Percentiles rank a stretch among this genome's conserved stretches.
phyloP scores from a whole-genome alignment of 2,797 vertebrate genomes.

The Alauda arvensis region DNA sequence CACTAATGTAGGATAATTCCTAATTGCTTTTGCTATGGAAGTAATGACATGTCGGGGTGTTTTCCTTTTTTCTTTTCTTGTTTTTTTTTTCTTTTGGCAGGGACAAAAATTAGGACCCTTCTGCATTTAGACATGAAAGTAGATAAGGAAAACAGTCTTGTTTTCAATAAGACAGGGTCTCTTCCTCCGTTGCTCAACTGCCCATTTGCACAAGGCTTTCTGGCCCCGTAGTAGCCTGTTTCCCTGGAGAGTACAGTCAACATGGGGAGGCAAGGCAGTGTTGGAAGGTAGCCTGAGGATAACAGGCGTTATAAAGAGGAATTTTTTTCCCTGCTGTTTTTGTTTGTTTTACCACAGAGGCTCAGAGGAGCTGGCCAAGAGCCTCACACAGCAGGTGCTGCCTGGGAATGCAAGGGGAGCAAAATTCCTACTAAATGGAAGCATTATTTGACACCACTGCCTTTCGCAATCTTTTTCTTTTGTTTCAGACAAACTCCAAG shows the following conservation, averaged over 20 bases:
- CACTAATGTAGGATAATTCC: not conserved
- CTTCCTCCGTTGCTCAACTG: constrained; percentile 35
- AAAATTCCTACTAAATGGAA: constrained; percentile 71
- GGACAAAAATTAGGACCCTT: not conserved
- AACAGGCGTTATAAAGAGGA: constrained; percentile 71
- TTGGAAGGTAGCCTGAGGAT: constrained; percentile 71
- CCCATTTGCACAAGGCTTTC: constrained; percentile 52
- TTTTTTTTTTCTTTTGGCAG: not conserved
- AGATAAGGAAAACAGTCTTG: constrained; percentile 26
- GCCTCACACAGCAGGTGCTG: constrained; percentile 68
- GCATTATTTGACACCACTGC: constrained; percentile 68
- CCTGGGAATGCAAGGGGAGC: constrained; percentile 66
- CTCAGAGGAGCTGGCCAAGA: constrained; percentile 64
- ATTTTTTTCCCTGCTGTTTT: constrained; percentile 72
- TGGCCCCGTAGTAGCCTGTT: constrained; percentile 15
- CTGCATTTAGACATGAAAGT: not conserved
- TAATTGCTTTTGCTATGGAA: not conserved
- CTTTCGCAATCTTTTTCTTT: constrained; percentile 69
- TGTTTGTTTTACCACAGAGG: constrained; percentile 72
- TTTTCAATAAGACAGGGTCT: constrained; percentile 29
- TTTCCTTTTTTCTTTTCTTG: not conserved
- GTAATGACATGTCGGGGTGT: not conserved
- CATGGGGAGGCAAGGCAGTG: constrained; percentile 38
- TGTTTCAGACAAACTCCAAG: constrained; percentile 65
- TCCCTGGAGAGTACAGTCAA: constrained; percentile 30